These are phyloP conservation scores for Phyllostomus hastatus DNA, from an alignment of 2,113 vertebrate species.

Conservation along the genomic window DNA sequence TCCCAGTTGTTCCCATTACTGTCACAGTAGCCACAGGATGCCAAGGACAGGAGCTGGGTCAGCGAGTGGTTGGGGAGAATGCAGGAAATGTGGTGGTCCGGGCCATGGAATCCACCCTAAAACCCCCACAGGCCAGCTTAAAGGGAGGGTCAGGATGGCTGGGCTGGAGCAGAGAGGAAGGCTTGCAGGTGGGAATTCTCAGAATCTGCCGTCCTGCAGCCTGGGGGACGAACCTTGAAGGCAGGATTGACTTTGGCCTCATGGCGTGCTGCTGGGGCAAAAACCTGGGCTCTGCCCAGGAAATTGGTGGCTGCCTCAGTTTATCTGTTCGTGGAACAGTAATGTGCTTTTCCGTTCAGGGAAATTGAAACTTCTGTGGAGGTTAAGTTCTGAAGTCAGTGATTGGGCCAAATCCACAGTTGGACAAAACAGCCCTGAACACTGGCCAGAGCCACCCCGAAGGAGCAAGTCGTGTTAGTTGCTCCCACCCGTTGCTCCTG, in stretches of 20 bases:
- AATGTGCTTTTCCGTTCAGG: neutral
- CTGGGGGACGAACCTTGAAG: neutral
- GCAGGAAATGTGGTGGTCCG: fast-evolving
- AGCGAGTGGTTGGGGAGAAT: neutral
- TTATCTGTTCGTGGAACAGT: neutral
- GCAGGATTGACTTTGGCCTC: neutral
- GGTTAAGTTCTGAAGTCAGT: neutral
- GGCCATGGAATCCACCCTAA: neutral
- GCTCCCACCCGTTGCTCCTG: fast-evolving
- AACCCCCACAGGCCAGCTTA: fast-evolving
- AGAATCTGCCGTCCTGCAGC: neutral
- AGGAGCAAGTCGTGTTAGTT: neutral
- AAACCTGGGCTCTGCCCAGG: neutral
- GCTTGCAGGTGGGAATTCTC: neutral
- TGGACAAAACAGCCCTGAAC: neutral
- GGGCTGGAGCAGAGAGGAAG: neutral
- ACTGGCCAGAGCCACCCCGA: no score
- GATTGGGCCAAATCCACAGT: neutral
- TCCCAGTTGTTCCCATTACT: neutral
- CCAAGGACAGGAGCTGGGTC: neutral
- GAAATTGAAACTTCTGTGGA: neutral
- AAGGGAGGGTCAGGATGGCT: neutral
- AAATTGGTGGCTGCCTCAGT: neutral
- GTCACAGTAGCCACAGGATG: no score
- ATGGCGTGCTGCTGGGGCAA: neutral